Percentiles rank a stretch among this genome's conserved stretches.
Evolutionary conservation across 2,888 invertebrate genomes (phyloP).

Genomic region (Argyresthia albistria): DNA sequence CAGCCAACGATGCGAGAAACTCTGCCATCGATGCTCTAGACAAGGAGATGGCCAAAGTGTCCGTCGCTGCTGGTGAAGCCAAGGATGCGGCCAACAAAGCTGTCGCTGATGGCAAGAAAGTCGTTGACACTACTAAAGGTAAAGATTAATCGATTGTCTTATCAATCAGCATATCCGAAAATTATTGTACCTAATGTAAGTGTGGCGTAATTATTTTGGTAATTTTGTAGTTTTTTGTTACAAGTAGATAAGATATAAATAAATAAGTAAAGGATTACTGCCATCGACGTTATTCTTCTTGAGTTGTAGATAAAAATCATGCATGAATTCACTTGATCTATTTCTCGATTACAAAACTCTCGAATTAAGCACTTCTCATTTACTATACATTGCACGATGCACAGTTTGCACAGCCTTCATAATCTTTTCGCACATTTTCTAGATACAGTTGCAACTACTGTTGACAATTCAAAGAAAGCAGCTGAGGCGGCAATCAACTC

Average conservation of each 20-base stretch:
- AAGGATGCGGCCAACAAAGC: constrained; percentile 55
- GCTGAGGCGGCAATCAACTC: constrained; percentile 48
- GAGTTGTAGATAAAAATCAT: not conserved
- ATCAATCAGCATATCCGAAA: too few relatives aligned
- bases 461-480: constrained; percentile 56
- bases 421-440: constrained; percentile 12
- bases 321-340: too few relatives aligned
- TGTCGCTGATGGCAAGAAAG: constrained; percentile 62
- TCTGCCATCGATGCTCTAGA: constrained; percentile 67
- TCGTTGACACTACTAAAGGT: constrained; percentile 61
- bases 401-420: too few relatives aligned
- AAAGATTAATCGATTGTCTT: constrained; percentile 4
- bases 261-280: not conserved
- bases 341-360: not conserved
- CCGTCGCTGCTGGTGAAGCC: constrained; percentile 59
- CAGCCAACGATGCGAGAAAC: constrained; percentile 55
- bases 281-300: not conserved
- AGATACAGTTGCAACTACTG: constrained; percentile 44
- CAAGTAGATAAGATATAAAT: not conserved
- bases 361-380: too few relatives aligned
- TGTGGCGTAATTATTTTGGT: too few relatives aligned
- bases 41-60: constrained; percentile 63
- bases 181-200: too few relatives aligned
- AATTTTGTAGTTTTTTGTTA: not conserved
- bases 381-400: too few relatives aligned